Evolutionary conservation across 2,113 vertebrate species (phyloP).

Genomic region (Lamprologus tigripictilis): DNA sequence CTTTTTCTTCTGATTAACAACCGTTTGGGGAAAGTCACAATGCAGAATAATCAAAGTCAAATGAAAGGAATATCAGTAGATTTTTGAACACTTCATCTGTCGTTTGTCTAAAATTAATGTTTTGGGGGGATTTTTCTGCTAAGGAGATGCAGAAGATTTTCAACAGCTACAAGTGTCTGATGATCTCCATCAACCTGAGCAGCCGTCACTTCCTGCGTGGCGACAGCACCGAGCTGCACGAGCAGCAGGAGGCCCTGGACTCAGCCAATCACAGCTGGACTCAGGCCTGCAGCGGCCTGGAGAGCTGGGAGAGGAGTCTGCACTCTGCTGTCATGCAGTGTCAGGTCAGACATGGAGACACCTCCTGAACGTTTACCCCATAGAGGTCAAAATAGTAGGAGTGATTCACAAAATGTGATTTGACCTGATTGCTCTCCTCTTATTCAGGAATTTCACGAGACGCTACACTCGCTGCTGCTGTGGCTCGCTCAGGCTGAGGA

Average conservation of each 20-base stretch:
- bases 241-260: slow-evolving; percentile 72
- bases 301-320: slow-evolving; percentile 76
- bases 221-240: slow-evolving; percentile 64
- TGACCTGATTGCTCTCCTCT: not conserved
- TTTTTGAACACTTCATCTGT: not conserved
- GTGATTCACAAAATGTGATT: not conserved
- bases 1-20: not conserved
- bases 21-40: not conserved
- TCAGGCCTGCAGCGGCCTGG: slow-evolving; percentile 61
- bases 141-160: slow-evolving; percentile 82
- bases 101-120: not conserved
- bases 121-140: not conserved
- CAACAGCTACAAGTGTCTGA: slow-evolving; percentile 79
- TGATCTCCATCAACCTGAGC: slow-evolving; percentile 78
- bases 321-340: slow-evolving; percentile 75
- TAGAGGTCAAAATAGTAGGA: accelerated
- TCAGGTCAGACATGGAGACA: slow-evolving; percentile 69
- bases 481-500: slow-evolving; percentile 79
- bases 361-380: not conserved
- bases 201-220: slow-evolving; percentile 70
- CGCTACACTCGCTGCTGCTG: slow-evolving; percentile 78
- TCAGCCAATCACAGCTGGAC: slow-evolving; percentile 81
- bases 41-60: not conserved
- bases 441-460: slow-evolving; percentile 83
- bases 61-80: not conserved